Percentiles rank a stretch among this genome's conserved stretches.
Evolutionary conservation across 92 coral and sea anemone genomes (phyloP).

Genomic region (Bergia sp.): DNA sequence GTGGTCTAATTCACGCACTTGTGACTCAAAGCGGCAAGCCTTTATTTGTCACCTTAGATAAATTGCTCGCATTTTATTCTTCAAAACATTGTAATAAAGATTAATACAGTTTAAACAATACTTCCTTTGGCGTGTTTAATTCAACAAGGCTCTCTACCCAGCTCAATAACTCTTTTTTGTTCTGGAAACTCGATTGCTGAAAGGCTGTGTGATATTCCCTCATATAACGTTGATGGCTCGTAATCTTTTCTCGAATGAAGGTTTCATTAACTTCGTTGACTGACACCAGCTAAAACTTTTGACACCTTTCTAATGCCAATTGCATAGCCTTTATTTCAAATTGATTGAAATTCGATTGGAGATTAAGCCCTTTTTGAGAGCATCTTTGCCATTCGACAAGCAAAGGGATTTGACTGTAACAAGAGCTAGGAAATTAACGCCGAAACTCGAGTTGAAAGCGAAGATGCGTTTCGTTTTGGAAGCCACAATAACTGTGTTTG

Average conservation of each 20-base stretch:
- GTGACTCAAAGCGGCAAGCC: conserved; percentile 43
- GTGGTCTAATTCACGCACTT: conserved; percentile 46
- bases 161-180: conserved; percentile 45
- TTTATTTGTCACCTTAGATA: conserved; percentile 70
- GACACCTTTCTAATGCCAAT: conserved; percentile 91
- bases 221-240: conserved; percentile 29
- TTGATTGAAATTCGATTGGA: conserved; percentile 69
- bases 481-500: conserved; percentile 47
- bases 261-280: conserved; percentile 76
- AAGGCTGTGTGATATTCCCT: conserved; percentile 5
- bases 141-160: conserved; percentile 22
- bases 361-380: conserved; percentile 57
- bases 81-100: conserved; percentile 61
- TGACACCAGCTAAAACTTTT: conserved; percentile 86
- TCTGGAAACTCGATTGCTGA: conserved; percentile 12
- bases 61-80: conserved; percentile 53
- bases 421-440: conserved; percentile 39
- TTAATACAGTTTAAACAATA: conserved; percentile 67
- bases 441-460: conserved; percentile 36
- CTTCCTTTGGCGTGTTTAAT: conserved; percentile 49
- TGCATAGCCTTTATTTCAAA: conserved; percentile 75
- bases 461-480: conserved; percentile 56
- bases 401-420: conserved; percentile 42
- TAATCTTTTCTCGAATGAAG: conserved; percentile 77
- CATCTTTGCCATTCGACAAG: conserved; percentile 36